A percentile compares a stretch with the other conserved stretches of the same genome.
phyloP scores from a whole-genome alignment of 2,888 invertebrate species.

The Aleiodes alternator region DNA sequence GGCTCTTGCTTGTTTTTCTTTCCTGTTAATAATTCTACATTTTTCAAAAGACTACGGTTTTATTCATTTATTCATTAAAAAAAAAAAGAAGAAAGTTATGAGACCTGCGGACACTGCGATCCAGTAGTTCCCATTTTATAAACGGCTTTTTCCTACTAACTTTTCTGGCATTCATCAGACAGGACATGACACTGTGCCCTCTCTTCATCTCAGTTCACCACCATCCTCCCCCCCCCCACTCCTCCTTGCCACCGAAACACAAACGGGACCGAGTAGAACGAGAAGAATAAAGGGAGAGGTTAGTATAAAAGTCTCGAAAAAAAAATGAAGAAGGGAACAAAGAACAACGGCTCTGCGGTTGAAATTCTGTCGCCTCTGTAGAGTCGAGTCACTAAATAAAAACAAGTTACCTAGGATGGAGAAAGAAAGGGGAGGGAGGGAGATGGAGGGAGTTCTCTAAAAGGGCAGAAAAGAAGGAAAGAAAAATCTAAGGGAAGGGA shows the following conservation, averaged over 20 bases:
- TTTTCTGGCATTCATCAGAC: constrained; percentile 73
- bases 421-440: neutral
- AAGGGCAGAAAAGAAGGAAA: constrained; percentile 49
- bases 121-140: constrained; percentile 66
- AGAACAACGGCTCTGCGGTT: constrained; percentile 39
- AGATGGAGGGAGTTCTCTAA: constrained; percentile 41
- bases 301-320: constrained; percentile 44
- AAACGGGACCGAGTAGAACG: constrained; percentile 37
- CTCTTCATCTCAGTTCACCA: constrained; percentile 45
- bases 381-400: constrained; percentile 53
- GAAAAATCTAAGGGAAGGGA: constrained; percentile 46
- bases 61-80: too few species aligned
- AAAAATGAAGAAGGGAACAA: constrained; percentile 18
- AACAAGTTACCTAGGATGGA: constrained; percentile 51
- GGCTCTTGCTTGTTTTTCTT: too few species aligned
- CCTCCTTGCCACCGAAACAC: constrained; percentile 40
- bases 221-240: constrained; percentile 12
- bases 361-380: constrained; percentile 36
- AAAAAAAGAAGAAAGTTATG: constrained; percentile 64
- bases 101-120: constrained; percentile 68
- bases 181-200: constrained; percentile 63
- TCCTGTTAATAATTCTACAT: too few species aligned
- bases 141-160: constrained; percentile 72
- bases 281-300: constrained; percentile 40
- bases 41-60: too few species aligned